Base-by-base conservation (phyloP, 2,888 invertebrate genomes). In the Agrilus mali region DNA sequence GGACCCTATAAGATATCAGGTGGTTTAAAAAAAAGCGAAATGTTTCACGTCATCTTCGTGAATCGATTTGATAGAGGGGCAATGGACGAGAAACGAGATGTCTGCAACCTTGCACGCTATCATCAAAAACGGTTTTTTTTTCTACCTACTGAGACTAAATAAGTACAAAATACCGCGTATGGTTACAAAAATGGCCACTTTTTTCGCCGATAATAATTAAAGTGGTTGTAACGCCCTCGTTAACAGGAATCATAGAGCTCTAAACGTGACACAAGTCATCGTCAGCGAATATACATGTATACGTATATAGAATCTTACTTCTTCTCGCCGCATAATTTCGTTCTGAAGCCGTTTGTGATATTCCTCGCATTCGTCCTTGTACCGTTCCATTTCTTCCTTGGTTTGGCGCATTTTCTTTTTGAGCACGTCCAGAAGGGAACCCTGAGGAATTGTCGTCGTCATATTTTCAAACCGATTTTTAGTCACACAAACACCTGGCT, bases 381-480 rank as follows among this genome's bases (percentile, higher is more conserved):
- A 92, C 72, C 89, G 86, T 71, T 97, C 97, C 84, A 95, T 89
- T 77, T 97, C 97, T 71, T 95, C 94, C 75, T 95, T 94, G 61
- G 95, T 90, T 73, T 93, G 92, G 60, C 93, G 82, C 96, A 97
- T 97, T 82, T 97, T 98, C 81, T 95, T 94, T 81, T 97, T 97
- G 64, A 97, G 80, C 65, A 94, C 92, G 73, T 95, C 94, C 70
- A 97, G 76, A 60, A 96, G 83, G 64, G 88, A 86, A 66, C 90
- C 90, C 76, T 92, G 90, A 70, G 85, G 84, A 74, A 87, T 82
- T 71, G 82, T 86, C 68, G 86, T 80, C 75, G 87, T 84, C 87
- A 87, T 89, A 74, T 46, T 42, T 8, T 15, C 33, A 10, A 36
- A 31, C 27, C 42, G 37, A 39, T 40, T 47, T 31, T 43, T 44